Evolutionary conservation across 2,113 vertebrate genomes (phyloP), one percentile per base, ranked within the genome.

Genomic region (Guaruba guarouba): DNA sequence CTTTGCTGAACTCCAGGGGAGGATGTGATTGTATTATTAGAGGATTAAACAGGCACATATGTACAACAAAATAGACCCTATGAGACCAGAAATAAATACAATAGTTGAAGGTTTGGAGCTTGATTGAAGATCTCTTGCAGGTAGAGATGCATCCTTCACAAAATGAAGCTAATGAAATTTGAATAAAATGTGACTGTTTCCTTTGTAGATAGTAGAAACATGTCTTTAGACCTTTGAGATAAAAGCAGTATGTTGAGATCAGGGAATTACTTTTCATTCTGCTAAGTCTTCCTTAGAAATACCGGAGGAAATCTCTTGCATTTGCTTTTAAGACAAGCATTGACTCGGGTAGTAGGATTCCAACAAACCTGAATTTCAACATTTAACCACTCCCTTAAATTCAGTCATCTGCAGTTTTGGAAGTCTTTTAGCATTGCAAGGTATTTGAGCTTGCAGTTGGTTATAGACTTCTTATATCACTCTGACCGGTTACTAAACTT

Each of bases 321-420:
- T 92, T 95, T 75, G 48, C 89, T 95, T 93, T 87, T 62, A 35
- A 44, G 93, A 71, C 79, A 79, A 92, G 86, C 84, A 14, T 54
- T 91, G 46, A 35, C 67, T 87, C 43, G 66, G 91, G 35, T 69
- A 29, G 83, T 89, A 86, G 78, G 67, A 87, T 97, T 92, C 82
- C 90, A 92, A 9, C 43, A 95, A 97, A 97, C 83, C 79, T 94
- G 95, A 96, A 95, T 96, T 95, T 96, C 88, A 95, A 4, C 92
- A 91, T 91, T 93, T 63, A 94, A 80, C 79, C 85, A 90, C 46
- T 92, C 95, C 96, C 88, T 92, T 48, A 28, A 62, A 54, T 75
- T 57, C 79, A 43, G 0, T 44, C 68, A 67, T 84, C 83, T 81
- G 92, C 83, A 31, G 31, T 28, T 35, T 52, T 83, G 77, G 77